Base-by-base conservation (phyloP, 2,797 vertebrate species). In the Ataeniobius toweri region DNA sequence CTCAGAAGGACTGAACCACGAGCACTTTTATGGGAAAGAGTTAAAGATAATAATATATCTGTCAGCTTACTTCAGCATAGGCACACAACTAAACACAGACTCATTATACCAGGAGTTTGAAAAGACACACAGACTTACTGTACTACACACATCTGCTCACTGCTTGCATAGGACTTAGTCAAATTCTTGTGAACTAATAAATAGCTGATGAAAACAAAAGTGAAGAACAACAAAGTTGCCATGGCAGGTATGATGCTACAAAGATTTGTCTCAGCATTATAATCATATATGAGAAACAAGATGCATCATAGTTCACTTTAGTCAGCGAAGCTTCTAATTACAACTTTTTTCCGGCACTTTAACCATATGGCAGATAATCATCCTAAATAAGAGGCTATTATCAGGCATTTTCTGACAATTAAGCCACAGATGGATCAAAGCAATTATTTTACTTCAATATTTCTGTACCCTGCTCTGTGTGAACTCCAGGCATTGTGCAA, bases 161-260 rank as follows among this genome's bases (percentile, higher is more conserved):
- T 91, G 94, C 95, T 95, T 92, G 95, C 94, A 89, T 89, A 86
- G 84, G 87, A 90, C 89, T 94, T 91, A 91, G 92, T 94, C 89
- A 85, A 72, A 74, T 71, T 61, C 81, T 82, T 80, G 81, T 78
- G 86, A 80, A 61, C 78, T 86, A 91, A 93, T 92, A 84, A 93
- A 90, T 56, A 70, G 75, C 89, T 84, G 71, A 24, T 44, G 71
- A 89, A 84, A 85, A 88, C 89, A 91, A 90, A 87, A 90, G 89
- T 89, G 89, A 88, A 68, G 82, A 69, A 83, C 77, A 88, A 82
- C 78, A 73, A 56, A 81, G 75, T 36, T 67, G 76, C 76, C 53
- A 48, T 53, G 78, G 81, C 79, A 90, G 89, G 80, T 85, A 79
- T 78, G 88, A 81, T 71, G 80, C 69, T 85, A 81, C 84, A 88